Conservation (phyloP, 2,888 invertebrate species). For the Argyra leucocephala region DNA sequence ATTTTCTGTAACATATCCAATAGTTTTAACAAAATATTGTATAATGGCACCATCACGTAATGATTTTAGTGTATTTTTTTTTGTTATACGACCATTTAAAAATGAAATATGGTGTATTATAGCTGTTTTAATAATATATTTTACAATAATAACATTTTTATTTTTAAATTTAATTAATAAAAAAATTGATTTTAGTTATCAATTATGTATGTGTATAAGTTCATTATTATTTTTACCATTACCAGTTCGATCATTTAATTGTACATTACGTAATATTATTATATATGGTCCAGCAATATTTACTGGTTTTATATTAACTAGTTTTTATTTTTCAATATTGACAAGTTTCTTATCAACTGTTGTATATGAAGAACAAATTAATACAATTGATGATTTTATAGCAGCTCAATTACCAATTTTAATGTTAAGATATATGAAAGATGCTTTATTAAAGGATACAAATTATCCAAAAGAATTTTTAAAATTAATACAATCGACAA, state of each 20-base stretch:
- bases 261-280: not conserved
- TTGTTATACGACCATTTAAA: slow-evolving; percentile 3
- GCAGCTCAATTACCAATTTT: slow-evolving; percentile 8
- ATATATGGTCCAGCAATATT: slow-evolving; percentile 10
- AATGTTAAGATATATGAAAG: not conserved
- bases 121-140: not conserved
- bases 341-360: slow-evolving; percentile 11
- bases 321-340: slow-evolving; percentile 13
- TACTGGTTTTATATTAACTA: slow-evolving; percentile 14
- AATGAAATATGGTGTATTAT: not conserved
- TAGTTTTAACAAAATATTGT: slow-evolving; percentile 1
- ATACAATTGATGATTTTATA: slow-evolving; percentile 11
- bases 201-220: not conserved
- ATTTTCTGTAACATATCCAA: not conserved
- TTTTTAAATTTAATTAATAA: not conserved
- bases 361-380: slow-evolving; percentile 13
- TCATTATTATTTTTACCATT: slow-evolving; percentile 7
- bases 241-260: not conserved
- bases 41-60: not conserved
- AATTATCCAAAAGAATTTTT: slow-evolving; percentile 7
- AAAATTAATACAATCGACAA: not conserved
- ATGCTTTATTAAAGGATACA: not conserved
- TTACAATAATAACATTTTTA: not conserved
- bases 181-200: not conserved
- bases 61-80: not conserved